phyloP scores from a whole-genome alignment of 2,888 invertebrate species.

The Cremastobaeus sp. region DNA sequence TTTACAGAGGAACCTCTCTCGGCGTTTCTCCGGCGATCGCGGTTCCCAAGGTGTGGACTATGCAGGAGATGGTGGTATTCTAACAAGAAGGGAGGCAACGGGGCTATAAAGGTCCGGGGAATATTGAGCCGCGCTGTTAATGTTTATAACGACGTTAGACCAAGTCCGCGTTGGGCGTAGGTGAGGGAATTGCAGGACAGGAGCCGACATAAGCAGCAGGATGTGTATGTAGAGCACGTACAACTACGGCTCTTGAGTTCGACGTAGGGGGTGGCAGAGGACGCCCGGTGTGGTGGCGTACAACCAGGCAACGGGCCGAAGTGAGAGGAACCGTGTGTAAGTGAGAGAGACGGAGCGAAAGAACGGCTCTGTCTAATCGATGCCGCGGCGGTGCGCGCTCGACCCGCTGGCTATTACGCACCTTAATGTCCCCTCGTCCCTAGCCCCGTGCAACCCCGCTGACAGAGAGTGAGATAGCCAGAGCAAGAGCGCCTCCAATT shows the following conservation, averaged over 20 bases:
- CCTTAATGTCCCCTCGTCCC: conserved; percentile 77
- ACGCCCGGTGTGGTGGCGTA: conserved; percentile 62
- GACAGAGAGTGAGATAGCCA: conserved; percentile 7
- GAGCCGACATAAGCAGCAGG: conserved; percentile 72
- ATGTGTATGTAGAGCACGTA: conserved; percentile 78
- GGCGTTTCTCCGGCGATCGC: conserved; percentile 34
- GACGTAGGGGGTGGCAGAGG: conserved; percentile 70
- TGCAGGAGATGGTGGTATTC: conserved; percentile 21
- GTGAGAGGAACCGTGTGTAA: conserved; percentile 41
- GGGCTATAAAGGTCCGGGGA: conserved; percentile 72
- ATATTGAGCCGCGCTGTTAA: conserved; percentile 78
- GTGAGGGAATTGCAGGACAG: conserved; percentile 66
- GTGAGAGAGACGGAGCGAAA: conserved; percentile 51
- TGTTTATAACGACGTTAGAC: conserved; percentile 78
- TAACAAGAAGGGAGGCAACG: conserved; percentile 40
- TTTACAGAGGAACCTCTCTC: conserved; percentile 16
- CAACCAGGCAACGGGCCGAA: conserved; percentile 47
- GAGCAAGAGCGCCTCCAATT: conserved; percentile 57
- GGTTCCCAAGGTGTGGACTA: conserved; percentile 60
- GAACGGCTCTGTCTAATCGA: conserved; percentile 77
- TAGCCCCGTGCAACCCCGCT: conserved; percentile 51
- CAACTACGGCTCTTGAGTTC: conserved; percentile 74
- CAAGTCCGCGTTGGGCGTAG: conserved; percentile 67
- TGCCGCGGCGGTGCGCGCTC: conserved; percentile 78
- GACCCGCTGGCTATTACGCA: conserved; percentile 78